These are phyloP conservation scores for Fragum fragum DNA, from an alignment of 2,888 invertebrate genomes.

Conservation along the genomic window DNA sequence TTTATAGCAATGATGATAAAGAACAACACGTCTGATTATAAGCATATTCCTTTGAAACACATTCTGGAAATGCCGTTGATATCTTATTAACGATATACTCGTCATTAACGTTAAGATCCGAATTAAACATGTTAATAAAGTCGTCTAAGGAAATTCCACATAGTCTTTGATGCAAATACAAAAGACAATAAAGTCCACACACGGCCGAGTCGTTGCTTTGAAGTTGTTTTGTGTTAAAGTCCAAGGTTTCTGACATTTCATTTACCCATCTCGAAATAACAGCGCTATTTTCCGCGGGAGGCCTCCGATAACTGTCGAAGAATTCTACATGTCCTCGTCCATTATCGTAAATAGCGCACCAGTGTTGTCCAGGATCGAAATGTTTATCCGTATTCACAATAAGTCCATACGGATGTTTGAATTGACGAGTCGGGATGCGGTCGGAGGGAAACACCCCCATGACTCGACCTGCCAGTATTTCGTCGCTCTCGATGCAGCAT, in stretches of 20 bases:
- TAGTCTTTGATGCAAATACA: conserved; percentile 11
- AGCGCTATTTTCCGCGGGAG: conserved; percentile 9
- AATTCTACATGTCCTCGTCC: conserved; percentile 23
- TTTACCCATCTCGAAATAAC: conserved; percentile 15
- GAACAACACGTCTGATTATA: background rate
- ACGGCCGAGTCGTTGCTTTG: conserved; percentile 25
- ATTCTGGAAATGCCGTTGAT: conserved; percentile 13
- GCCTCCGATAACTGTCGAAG: conserved; percentile 39
- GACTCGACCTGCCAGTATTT: conserved; percentile 4
- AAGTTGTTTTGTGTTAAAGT: background rate
- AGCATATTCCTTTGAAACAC: background rate
- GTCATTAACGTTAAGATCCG: conserved; percentile 12
- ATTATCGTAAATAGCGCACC: conserved; percentile 42
- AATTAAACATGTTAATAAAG: conserved; percentile 19
- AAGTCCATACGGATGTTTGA: conserved; percentile 21
- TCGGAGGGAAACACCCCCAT: conserved; percentile 39
- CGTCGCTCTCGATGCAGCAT: conserved; percentile 41
- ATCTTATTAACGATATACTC: background rate
- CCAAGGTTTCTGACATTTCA: background rate
- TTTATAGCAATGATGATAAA: background rate
- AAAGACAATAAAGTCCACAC: conserved; percentile 34
- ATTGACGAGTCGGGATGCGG: conserved; percentile 16
- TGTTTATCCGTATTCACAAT: conserved; percentile 40
- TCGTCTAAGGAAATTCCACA: background rate
- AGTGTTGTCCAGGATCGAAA: conserved; percentile 26